A percentile compares a stretch with the other conserved stretches of the same genome.
phyloP scores from a whole-genome alignment of 53 echinoderm and acorn worm genomes.

The Arbacia lixula region DNA sequence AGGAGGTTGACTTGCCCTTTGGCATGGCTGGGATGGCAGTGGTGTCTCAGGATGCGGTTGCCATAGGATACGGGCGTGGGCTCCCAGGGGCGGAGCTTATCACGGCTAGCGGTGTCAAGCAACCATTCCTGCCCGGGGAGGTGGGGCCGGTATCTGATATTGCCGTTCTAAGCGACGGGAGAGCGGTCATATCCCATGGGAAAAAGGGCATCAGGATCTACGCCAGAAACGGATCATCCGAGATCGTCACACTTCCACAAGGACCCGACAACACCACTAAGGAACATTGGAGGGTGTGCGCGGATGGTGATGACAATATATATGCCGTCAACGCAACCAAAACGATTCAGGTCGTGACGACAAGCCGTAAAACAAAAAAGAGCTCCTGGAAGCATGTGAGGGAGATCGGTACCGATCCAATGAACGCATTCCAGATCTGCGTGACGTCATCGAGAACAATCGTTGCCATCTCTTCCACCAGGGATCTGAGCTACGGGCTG shows the following conservation, averaged over 20 bases:
- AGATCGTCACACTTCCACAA: background rate
- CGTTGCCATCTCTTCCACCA: background rate
- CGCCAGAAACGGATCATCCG: background rate
- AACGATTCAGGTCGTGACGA: background rate
- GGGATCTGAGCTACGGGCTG: background rate
- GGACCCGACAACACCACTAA: background rate
- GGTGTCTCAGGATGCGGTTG: background rate
- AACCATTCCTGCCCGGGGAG: background rate
- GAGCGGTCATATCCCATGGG: constrained; percentile 1
- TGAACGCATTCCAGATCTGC: constrained; percentile 2
- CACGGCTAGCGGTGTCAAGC: background rate
- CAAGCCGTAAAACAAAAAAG: background rate
- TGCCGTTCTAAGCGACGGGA: background rate
- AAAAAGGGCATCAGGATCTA: constrained; percentile 6
- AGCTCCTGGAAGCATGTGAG: background rate
- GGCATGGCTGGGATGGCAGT: constrained; percentile 6
- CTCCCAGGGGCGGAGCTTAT: background rate
- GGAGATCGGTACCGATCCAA: background rate
- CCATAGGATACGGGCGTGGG: constrained; percentile 10
- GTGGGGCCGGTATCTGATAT: constrained; percentile 13
- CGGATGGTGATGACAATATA: background rate
- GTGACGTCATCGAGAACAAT: constrained; percentile 1
- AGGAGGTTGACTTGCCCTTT: background rate
- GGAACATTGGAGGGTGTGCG: background rate
- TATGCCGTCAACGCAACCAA: constrained; percentile 20